These are phyloP conservation scores for Ploceus nigricollis DNA, from an alignment of 2,113 vertebrate genomes.

Conservation along the genomic window DNA sequence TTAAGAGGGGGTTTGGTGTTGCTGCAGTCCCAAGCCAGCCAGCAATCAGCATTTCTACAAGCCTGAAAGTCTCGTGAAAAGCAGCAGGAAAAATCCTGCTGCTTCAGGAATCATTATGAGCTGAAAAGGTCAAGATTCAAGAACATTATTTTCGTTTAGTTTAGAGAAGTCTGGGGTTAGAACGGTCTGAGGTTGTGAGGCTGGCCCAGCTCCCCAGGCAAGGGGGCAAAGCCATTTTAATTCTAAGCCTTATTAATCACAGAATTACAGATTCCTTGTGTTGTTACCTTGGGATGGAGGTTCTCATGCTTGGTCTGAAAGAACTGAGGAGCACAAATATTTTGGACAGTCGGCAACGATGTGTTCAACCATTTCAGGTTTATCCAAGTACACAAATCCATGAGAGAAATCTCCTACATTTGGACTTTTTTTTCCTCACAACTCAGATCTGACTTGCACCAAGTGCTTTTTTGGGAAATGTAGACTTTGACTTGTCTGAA, in stretches of 20 bases:
- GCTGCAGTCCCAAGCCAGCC: neutral
- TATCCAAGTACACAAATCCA: neutral
- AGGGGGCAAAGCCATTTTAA: neutral
- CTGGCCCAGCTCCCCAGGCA: neutral
- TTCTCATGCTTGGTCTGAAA: neutral
- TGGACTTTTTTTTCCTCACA: neutral
- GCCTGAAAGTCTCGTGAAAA: slow-evolving; percentile 17
- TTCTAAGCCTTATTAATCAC: neutral
- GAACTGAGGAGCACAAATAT: neutral
- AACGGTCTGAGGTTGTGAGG: neutral
- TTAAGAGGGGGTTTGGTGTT: neutral
- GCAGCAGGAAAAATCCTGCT: slow-evolving; percentile 24
- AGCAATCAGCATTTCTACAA: slow-evolving; percentile 8
- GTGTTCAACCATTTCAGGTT: neutral
- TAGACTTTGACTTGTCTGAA: slow-evolving; percentile 15
- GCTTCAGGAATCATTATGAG: slow-evolving; percentile 5
- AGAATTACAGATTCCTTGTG: neutral
- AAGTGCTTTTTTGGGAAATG: neutral
- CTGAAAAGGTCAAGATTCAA: slow-evolving; percentile 34
- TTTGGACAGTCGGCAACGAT: rapidly evolving
- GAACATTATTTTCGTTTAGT: neutral
- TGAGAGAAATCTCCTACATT: neutral
- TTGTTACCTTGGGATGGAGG: neutral
- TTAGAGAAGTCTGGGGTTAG: neutral
- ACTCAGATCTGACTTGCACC: neutral